A percentile compares a stretch with the other conserved stretches of the same genome.
These are phyloP conservation scores for Parnassius apollo DNA, from an alignment of 2,888 invertebrate species.

Conservation along the genomic window DNA sequence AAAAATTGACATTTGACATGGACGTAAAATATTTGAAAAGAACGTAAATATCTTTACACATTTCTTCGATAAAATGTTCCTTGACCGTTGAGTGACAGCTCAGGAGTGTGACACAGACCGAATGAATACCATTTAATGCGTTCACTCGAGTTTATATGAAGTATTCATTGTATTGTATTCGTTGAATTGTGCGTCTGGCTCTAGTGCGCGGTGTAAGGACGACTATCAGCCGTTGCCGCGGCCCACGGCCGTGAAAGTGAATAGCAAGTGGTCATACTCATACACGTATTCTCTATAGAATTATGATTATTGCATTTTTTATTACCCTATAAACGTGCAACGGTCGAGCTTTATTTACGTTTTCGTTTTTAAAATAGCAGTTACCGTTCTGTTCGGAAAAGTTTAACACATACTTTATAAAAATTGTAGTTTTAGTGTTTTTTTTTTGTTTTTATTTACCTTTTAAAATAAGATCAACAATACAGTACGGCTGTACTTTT, in stretches of 20 bases:
- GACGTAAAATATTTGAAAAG: constrained; percentile 53
- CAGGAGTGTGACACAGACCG: constrained; percentile 54
- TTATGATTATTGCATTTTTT: constrained; percentile 29
- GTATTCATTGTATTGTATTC: constrained; percentile 52
- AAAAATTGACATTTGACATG: constrained; percentile 30
- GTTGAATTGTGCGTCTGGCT: constrained; percentile 20
- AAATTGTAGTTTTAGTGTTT: constrained; percentile 3
- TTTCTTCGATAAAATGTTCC: constrained; percentile 59
- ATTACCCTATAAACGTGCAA: constrained; percentile 24
- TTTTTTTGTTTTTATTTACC: constrained; percentile 4
- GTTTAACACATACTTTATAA: constrained; percentile 7
- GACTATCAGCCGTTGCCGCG: constrained; percentile 15
- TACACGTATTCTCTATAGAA: constrained; percentile 27
- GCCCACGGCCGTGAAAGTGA: constrained; percentile 27
- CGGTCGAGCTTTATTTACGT: constrained; percentile 21
- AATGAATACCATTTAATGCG: constrained; percentile 50
- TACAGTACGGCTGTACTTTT: constrained; percentile 39
- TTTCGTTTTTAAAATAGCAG: constrained; percentile 20
- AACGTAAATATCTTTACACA: constrained; percentile 44
- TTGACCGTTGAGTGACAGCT: constrained; percentile 74
- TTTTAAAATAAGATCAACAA: constrained; percentile 37
- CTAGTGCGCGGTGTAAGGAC: constrained; percentile 20
- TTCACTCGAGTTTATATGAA: constrained; percentile 55
- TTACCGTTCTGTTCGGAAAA: constrained; percentile 12
- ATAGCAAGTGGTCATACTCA: constrained; percentile 27